These are phyloP conservation scores for Formica selysi DNA, from an alignment of 1,140 invertebrate species.

Conservation along the genomic window DNA sequence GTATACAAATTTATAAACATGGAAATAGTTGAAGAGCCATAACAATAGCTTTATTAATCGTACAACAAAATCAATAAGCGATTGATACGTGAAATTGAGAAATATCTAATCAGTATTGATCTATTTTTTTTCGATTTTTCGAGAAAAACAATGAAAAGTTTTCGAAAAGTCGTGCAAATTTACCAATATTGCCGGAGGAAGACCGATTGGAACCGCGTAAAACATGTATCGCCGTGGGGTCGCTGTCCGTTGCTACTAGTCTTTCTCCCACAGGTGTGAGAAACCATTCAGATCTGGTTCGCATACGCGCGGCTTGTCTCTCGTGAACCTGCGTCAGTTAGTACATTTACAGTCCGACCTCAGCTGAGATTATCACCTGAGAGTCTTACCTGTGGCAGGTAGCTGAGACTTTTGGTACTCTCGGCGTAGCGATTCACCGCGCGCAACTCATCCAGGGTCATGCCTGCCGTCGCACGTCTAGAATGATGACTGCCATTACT, in stretches of 20 bases:
- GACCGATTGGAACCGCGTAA: slow-evolving; percentile 85
- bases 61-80: neutral
- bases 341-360: slow-evolving; percentile 18
- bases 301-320: slow-evolving; percentile 96
- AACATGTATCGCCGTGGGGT: slow-evolving; percentile 85
- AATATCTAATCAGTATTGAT: neutral
- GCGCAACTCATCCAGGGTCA: slow-evolving; percentile 93
- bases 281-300: slow-evolving; percentile 97
- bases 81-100: neutral
- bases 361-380: neutral
- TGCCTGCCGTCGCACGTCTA: slow-evolving; percentile 79
- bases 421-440: slow-evolving; percentile 96
- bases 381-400: slow-evolving; percentile 93
- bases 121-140: neutral
- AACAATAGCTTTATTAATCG: no score
- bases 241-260: slow-evolving; percentile 84
- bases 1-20: neutral
- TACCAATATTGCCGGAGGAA: slow-evolving; percentile 86
- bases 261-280: slow-evolving; percentile 90
- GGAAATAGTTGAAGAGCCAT: no score
- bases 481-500: slow-evolving; percentile 89
- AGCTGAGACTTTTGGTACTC: slow-evolving; percentile 96
- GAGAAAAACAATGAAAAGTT: neutral
- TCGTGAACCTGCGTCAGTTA: slow-evolving; percentile 93
- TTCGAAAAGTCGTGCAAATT: neutral